Base-by-base conservation (phyloP, 92 coral and sea anemone genomes). In the Paramuricea clavata region DNA sequence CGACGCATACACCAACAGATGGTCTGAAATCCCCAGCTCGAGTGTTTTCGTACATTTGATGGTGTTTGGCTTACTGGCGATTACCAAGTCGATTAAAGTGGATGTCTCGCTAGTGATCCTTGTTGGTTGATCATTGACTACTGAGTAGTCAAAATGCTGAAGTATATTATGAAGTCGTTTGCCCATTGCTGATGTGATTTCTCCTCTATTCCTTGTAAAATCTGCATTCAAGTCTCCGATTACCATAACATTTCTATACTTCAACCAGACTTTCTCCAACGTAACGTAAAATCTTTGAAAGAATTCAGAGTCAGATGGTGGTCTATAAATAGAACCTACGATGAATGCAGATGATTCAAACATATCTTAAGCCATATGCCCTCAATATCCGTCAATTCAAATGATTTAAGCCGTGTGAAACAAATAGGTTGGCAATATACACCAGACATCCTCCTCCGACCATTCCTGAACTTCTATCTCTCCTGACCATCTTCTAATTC, bases 391-490 rank as follows among this genome's bases (percentile, higher is more conserved):
- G 32, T 39, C 54, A 47, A 61, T 64, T 76, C 89, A 23, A 76
- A 31, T 56, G 89, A 75, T 57, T 61, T 59, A 61, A 61, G 84
- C 81, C 77, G 77, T 30, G 89, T 52, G 60, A 62, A 86, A 62
- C 89, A 86, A 32, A 76, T 17, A 49, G 74, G 22, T 86, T 76
- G 41, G 74, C 83, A 36, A 86, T 52, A 36, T 76, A 86, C 26
- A 86, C 89, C 62, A 76, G 41, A 76, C 84, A 86, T 56, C 85
- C 89, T 5, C 89, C 89, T 49, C 85, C 89, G 30, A 86, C 74
- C 26, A 57, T 73, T 74, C 85, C 89, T 59, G 76, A 35, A 60
- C 42, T 65, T 49, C 89, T 86, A 50, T 86, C 90, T 27, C 86
- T 86, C 32, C 90, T 79, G 42, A 86, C 77, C 49, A 86, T 69